A percentile compares a stretch with the other conserved stretches of the same genome.
phyloP scores from a whole-genome alignment of 2,888 invertebrate genomes.

The Nomada ferruginata region DNA sequence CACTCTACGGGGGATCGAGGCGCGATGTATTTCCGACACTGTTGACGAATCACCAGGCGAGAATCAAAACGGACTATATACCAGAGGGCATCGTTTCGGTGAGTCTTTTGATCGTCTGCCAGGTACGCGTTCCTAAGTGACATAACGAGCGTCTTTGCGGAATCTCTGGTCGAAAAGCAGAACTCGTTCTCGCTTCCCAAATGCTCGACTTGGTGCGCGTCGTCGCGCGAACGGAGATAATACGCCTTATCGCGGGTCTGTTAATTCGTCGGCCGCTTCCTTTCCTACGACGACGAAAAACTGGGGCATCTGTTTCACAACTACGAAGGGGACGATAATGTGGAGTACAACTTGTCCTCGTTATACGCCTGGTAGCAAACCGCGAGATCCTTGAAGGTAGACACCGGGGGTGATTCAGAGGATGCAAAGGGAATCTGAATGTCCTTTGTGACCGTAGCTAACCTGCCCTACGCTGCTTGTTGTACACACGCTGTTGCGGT shows the following conservation, averaged over 20 bases:
- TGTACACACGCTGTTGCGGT: no score
- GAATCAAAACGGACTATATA: slow-evolving; percentile 25
- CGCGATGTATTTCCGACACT: not conserved
- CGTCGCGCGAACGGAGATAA: not conserved
- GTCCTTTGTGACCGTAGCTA: no score
- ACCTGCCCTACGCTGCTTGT: no score
- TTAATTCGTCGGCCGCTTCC: not conserved
- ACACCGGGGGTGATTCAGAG: no score
- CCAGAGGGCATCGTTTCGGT: slow-evolving; percentile 53
- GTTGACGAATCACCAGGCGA: slow-evolving; percentile 11
- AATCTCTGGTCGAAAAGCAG: not conserved
- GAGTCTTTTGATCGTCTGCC: slow-evolving; percentile 58
- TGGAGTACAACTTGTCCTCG: no score
- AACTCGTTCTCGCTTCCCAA: not conserved
- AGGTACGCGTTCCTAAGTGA: slow-evolving; percentile 38
- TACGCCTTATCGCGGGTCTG: not conserved
- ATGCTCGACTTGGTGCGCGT: not conserved
- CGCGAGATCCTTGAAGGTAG: no score
- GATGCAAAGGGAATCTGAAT: no score
- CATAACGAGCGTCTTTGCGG: slow-evolving; percentile 39
- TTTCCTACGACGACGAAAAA: not conserved
- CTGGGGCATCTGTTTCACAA: no score
- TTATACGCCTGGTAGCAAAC: no score
- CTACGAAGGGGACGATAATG: no score
- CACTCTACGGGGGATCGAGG: not conserved